phyloP scores from a whole-genome alignment of 2,113 vertebrate genomes.

The Coturnix japonica region DNA sequence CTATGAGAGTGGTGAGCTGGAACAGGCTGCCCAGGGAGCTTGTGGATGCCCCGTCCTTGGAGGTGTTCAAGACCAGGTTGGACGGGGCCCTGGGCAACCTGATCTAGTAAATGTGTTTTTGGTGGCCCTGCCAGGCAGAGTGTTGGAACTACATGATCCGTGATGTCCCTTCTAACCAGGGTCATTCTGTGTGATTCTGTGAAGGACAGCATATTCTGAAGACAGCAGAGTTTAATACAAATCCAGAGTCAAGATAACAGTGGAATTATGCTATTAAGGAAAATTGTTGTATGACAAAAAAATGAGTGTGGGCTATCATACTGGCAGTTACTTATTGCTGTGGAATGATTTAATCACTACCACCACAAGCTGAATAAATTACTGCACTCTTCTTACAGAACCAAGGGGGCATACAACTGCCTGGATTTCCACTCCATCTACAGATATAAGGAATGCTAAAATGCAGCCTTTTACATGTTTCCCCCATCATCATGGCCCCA shows the following conservation, averaged over 20 bases:
- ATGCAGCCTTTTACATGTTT: background rate
- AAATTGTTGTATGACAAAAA: constrained; percentile 33
- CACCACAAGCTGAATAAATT: constrained; percentile 42
- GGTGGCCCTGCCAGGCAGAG: too few relatives aligned
- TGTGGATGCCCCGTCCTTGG: too few relatives aligned
- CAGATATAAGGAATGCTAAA: constrained; percentile 31
- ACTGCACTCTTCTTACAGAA: constrained; percentile 24
- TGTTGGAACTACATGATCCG: too few relatives aligned
- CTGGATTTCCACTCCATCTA: background rate
- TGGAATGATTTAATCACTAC: constrained; percentile 27
- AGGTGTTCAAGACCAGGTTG: too few relatives aligned
- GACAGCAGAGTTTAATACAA: background rate
- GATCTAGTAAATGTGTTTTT: too few relatives aligned
- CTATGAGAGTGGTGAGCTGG: too few relatives aligned
- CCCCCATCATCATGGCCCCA: constrained; percentile 16
- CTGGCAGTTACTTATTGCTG: background rate
- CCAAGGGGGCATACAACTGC: background rate
- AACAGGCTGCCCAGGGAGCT: too few relatives aligned
- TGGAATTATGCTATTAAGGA: too few relatives aligned
- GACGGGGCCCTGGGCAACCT: too few relatives aligned
- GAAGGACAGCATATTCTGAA: constrained; percentile 9
- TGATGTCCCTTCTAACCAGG: too few relatives aligned
- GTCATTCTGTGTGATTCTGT: too few relatives aligned
- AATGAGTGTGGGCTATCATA: constrained; percentile 20
- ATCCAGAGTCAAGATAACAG: background rate